Base-by-base conservation (phyloP, 2,888 invertebrate genomes). In the Alloplasta piceator region DNA sequence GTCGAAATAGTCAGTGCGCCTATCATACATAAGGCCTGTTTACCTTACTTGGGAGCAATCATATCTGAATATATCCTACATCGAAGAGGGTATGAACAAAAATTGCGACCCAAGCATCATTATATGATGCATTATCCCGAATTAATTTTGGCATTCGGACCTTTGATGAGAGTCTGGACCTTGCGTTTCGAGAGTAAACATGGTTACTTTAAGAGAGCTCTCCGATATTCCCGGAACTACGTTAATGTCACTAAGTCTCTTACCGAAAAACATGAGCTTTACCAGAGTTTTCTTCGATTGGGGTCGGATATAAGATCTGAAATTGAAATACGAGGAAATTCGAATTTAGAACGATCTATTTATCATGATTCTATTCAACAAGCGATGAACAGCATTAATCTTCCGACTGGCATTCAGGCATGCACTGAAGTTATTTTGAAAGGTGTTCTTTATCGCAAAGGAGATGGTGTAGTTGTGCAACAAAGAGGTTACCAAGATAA, bases 161-260 rank as follows among this genome's bases (percentile, higher is more conserved):
- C 82, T 6, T 36, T 83, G 7, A 83, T 80, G 66, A 78, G 61
- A 75, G 66, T 70, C 1, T 81, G 78, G 80, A 83, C 80, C 7
- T 48, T 83, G 5, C 60, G 77, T 9, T 85, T 84, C 66, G 86
- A 86, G 68, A 84, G 83, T 39, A 85, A 86, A 71, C 86, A 86
- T 50, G 46, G 70, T 6, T 85, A 79, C 78, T 81, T 85, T 26
- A 86, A 86, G 78, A 58, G 72, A 70, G 48, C 75, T 41, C 55
- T 78, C 2, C 71, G 72, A 60, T 61, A 36, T n/a, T 12, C 36
- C 0, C 79, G 74, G 63, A 86, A 86, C 73, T 85, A 81, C 52
- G 78, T 75, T 26, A 83, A 80, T 75, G 16, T 83, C 5, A 80
- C 80, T 0, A 66, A 80, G 66, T 73, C 74, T n/a, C 14, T 80